Evolutionary conservation across 2,113 vertebrate species (phyloP), one percentile per base, ranked within the genome.

Genomic region (Ochotona princeps): DNA sequence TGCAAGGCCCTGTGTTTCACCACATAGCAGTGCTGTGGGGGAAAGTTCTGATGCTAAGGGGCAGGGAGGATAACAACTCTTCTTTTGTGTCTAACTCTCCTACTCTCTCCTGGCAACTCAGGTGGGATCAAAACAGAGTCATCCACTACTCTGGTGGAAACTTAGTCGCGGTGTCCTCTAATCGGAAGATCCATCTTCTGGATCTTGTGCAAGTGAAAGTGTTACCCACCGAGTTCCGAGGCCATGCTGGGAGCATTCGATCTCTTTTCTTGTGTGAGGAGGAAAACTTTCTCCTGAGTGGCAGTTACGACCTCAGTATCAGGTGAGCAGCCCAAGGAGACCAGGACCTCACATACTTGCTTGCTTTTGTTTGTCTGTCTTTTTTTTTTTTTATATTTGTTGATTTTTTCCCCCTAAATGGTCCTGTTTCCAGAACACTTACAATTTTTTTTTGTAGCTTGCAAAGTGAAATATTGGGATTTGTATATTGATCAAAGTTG

Each of bases 271-370:
- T 99, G 21, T 97, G 97, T 0, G 97, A 99, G 96, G 97, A 98
- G 60, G 93, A 97, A 35, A 97, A 97, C 15, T 94, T 99, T 23
- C 90, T 99, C 44, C 96, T 99, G 35, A 98, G 98, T 0, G 97
- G 97, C 0, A 97, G 99, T 95, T 98, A 96, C 0, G 99, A 99
- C 61, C 96, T 98, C 69, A 99, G 97, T 38, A 99, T 99, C 98
- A 99, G 99, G 99, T 99, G 92, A 97, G 96, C 38, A 15, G 35
- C 2, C 1, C 20, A 1, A 23, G 47, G 30, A 61, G 11, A 25
- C 11, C 15, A 35, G 63, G 30, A 35, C 8, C 54, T 18, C 54
- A 57, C 54, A 6, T 57, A 18, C 38, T 44, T 6, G 38, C 38
- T 6, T 44, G 38, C 38, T 44, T 44, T n/a, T n/a, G n/a, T n/a